Conservation (phyloP, 2,888 invertebrate genomes). For the Tachystola acroxantha region DNA sequence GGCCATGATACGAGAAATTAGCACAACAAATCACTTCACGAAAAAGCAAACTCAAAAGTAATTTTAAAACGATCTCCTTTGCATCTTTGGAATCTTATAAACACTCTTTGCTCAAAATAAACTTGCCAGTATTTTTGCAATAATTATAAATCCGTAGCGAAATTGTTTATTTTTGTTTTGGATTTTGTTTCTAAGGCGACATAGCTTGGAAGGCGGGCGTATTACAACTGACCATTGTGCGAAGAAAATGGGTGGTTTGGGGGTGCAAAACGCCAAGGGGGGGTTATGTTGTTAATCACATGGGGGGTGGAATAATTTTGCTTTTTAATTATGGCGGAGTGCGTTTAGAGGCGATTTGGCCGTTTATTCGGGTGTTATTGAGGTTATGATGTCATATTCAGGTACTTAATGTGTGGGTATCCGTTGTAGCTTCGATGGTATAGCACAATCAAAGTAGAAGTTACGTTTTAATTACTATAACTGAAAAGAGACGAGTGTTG, state of each 20-base stretch:
- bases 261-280: constrained; percentile 19
- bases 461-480: no score
- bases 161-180: constrained; percentile 74
- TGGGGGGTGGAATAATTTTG: constrained; percentile 68
- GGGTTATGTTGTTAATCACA: constrained; percentile 60
- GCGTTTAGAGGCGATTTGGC: constrained; percentile 52
- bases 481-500: no score
- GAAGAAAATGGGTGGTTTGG: constrained; percentile 55
- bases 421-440: no score
- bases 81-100: constrained; percentile 13
- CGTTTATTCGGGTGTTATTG: constrained; percentile 40
- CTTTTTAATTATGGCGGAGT: constrained; percentile 70
- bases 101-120: constrained; percentile 8
- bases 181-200: constrained; percentile 68
- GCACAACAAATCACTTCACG: constrained; percentile 24
- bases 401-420: constrained; percentile 4
- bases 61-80: constrained; percentile 13
- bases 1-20: constrained; percentile 40
- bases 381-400: constrained; percentile 34
- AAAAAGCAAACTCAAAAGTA: constrained; percentile 11
- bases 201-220: constrained; percentile 58
- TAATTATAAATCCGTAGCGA: constrained; percentile 14
- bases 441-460: no score
- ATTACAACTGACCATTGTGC: constrained; percentile 66
- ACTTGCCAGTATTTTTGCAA: constrained; percentile 9